These are phyloP conservation scores for Gymnopithys bicolor DNA, from an alignment of 2,797 vertebrate genomes.

Conservation along the genomic window DNA sequence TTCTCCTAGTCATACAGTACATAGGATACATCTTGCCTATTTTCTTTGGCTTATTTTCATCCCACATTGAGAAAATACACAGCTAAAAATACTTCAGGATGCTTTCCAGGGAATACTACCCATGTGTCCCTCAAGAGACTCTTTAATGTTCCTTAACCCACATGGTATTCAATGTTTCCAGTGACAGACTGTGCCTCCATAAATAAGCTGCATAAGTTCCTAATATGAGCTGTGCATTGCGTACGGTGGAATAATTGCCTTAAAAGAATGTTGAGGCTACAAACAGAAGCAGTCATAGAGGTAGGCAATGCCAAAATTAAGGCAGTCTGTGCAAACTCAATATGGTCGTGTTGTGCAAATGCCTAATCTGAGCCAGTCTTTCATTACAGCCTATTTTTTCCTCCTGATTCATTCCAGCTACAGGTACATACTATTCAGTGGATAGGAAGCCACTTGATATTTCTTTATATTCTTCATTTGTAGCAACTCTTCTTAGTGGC, in stretches of 20 bases:
- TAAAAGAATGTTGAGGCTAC: slow-evolving; percentile 22
- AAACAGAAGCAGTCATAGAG: background rate
- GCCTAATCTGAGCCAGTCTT: background rate
- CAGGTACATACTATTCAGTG: background rate
- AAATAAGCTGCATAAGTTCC: slow-evolving; percentile 18
- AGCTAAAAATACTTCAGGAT: slow-evolving; percentile 25
- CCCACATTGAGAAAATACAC: slow-evolving; percentile 7
- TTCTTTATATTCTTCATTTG: background rate
- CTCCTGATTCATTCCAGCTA: background rate
- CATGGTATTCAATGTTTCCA: slow-evolving; percentile 3
- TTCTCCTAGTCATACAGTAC: background rate
- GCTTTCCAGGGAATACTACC: slow-evolving; percentile 47
- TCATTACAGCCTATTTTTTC: background rate
- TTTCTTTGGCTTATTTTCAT: slow-evolving; percentile 1
- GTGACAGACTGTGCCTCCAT: slow-evolving; percentile 43
- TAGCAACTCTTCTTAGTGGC: background rate
- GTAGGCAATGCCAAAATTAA: slow-evolving; percentile 42
- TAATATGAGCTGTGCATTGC: background rate
- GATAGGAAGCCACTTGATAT: background rate
- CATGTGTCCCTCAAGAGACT: slow-evolving; percentile 24
- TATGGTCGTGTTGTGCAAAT: background rate
- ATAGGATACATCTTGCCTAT: background rate
- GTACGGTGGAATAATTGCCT: background rate
- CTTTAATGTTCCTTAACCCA: slow-evolving; percentile 43
- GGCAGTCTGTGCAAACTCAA: background rate